phyloP scores from a whole-genome alignment of 2,797 vertebrate genomes.

The Sebastiscus tertius region DNA sequence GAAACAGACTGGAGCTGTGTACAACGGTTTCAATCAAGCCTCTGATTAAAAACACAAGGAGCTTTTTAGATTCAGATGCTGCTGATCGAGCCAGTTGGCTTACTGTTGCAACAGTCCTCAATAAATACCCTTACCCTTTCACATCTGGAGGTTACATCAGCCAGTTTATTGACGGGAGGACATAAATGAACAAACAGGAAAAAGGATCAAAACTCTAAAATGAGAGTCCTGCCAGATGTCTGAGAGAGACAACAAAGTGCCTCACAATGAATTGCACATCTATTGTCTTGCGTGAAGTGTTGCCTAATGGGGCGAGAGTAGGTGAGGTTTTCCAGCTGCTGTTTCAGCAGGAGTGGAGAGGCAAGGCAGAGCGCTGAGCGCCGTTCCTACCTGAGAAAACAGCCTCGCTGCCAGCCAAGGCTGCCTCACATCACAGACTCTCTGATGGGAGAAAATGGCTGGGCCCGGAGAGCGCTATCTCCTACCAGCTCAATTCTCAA shows the following conservation, averaged over 20 bases:
- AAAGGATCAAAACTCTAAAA: constrained; percentile 15
- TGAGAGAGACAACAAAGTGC: constrained; percentile 50
- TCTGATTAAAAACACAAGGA: constrained; percentile 51
- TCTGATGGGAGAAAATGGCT: constrained; percentile 65
- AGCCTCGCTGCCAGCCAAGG: constrained; percentile 47
- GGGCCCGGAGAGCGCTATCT: constrained; percentile 53
- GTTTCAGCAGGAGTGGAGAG: constrained; percentile 50
- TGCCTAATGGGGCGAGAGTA: constrained; percentile 50
- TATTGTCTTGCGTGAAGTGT: constrained; percentile 53
- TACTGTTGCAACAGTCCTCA: constrained; percentile 30
- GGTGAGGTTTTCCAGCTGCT: constrained; percentile 62
- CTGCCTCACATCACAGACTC: constrained; percentile 65
- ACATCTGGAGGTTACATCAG: constrained; percentile 51
- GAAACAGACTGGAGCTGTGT: constrained; percentile 61
- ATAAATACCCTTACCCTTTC: constrained; percentile 34
- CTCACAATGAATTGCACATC: constrained; percentile 26
- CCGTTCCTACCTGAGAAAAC: constrained; percentile 55
- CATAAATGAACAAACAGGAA: constrained; percentile 35
- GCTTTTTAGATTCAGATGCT: constrained; percentile 16
- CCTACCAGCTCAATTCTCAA: constrained; percentile 62
- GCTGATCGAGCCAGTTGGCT: constrained; percentile 14
- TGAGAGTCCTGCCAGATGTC: constrained; percentile 31
- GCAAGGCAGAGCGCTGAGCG: constrained; percentile 38
- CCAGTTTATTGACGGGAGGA: constrained; percentile 29
- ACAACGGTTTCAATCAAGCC: constrained; percentile 61